Conservation (phyloP, 1,140 invertebrate species). For the Penaeus chinensis region DNA sequence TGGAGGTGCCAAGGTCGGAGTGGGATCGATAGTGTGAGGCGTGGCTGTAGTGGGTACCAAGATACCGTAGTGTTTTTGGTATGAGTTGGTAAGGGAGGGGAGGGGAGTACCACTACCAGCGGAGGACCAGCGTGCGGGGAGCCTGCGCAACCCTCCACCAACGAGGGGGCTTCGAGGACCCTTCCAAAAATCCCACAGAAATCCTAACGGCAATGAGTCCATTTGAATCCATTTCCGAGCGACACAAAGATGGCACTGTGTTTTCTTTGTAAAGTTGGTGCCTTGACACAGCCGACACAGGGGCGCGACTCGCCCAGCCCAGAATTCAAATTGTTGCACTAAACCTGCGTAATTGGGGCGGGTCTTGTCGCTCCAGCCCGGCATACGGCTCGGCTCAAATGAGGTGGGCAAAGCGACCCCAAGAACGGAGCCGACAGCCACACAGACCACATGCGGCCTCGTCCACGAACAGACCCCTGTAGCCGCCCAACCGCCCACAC, state of each 20-base stretch:
- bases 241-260: constrained; percentile 62
- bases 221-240: constrained; percentile 64
- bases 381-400: constrained; percentile 63
- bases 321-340: constrained; percentile 65
- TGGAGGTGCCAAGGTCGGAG: constrained; percentile 54
- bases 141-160: constrained; percentile 59
- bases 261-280: constrained; percentile 64
- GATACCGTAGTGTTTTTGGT: constrained; percentile 53
- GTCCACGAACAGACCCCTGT: constrained; percentile 59
- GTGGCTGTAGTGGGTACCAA: constrained; percentile 55
- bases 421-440: constrained; percentile 53
- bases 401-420: constrained; percentile 63
- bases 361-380: constrained; percentile 63
- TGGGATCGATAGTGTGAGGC: constrained; percentile 59
- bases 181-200: constrained; percentile 62
- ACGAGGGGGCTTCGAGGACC: constrained; percentile 51
- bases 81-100: constrained; percentile 37
- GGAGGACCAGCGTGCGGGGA: constrained; percentile 40
- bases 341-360: constrained; percentile 65
- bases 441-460: constrained; percentile 61
- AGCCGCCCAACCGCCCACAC: constrained; percentile 59
- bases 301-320: constrained; percentile 63
- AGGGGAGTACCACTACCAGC: constrained; percentile 55
- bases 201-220: constrained; percentile 63
- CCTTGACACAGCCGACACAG: constrained; percentile 64